phyloP scores from a whole-genome alignment of 2,888 invertebrate species.

The Fragum fragum region DNA sequence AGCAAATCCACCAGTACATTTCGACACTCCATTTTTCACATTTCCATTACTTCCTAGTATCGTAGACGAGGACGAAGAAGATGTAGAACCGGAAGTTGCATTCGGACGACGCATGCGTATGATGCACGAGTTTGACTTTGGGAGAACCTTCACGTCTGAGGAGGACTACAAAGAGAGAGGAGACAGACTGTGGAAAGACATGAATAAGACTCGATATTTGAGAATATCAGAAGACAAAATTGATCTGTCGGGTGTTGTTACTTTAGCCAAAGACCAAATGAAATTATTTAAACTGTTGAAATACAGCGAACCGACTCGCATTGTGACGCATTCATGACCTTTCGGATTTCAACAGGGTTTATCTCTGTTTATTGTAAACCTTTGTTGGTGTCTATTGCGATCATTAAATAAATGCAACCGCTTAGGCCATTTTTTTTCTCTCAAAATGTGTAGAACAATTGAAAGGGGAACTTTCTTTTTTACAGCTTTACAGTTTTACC shows the following conservation, averaged over 20 bases:
- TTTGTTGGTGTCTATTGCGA: too few relatives aligned
- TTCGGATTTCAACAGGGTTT: too few relatives aligned
- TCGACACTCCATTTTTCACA: slow-evolving; percentile 38
- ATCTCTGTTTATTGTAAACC: too few relatives aligned
- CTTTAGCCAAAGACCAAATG: slow-evolving; percentile 81
- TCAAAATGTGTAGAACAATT: too few relatives aligned
- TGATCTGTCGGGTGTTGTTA: slow-evolving; percentile 82
- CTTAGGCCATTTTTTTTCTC: too few relatives aligned
- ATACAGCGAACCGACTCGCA: slow-evolving; percentile 48
- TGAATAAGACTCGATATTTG: slow-evolving; percentile 83
- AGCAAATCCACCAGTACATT: slow-evolving; percentile 63
- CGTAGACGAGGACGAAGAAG: slow-evolving; percentile 51
- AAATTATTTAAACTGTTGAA: slow-evolving; percentile 70
- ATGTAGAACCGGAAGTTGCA: slow-evolving; percentile 21
- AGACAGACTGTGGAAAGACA: slow-evolving; percentile 78
- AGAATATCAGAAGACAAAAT: slow-evolving; percentile 78
- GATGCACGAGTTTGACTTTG: slow-evolving; percentile 52
- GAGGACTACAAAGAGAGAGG: slow-evolving; percentile 73
- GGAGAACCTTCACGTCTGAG: slow-evolving; percentile 73
- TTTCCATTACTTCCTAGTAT: slow-evolving; percentile 22
- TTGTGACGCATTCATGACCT: slow-evolving; percentile 47
- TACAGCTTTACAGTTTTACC: too few relatives aligned
- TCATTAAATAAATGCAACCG: too few relatives aligned
- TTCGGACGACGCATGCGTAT: slow-evolving; percentile 53
- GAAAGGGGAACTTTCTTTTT: too few relatives aligned